Evolutionary conservation across 2,888 invertebrate species (phyloP), one percentile per base, ranked within the genome.

Genomic region (Lasioglossum morio): DNA sequence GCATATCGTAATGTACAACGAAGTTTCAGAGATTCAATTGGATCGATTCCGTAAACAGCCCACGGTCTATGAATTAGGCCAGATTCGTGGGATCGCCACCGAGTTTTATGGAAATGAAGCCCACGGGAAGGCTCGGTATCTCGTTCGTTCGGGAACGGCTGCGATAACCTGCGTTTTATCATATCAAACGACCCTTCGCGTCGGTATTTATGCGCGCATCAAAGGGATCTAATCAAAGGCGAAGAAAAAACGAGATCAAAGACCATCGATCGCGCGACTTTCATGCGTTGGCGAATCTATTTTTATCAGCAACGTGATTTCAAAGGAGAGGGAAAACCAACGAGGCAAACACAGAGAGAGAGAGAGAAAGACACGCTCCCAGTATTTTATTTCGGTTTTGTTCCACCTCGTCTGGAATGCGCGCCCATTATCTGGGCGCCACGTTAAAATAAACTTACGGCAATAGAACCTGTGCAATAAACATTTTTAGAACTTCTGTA

Each of bases 211-310:
- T 46, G 63, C 79, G 76, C 37, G n/a, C 76, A 76, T 79, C 75
- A 85, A 83, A 85, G 76, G 83, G 72, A 76, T 83, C 83, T 85
- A 85, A 85, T 85, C 79, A 83, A 40, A 83, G 83, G 66, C 83
- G 79, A 79, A 66, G 83, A 76, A 79, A 79, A 60, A 76, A n/a
- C 60, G 74, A 74, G 85, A 85, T 85, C 85, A 85, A 84, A 85
- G 85, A 77, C 53, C 79, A 27, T n/a, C 76, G 60, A 79, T 85
- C 78, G 72, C 57, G 72, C 43, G 12, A 30, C 74, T n/a, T 23
- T 27, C 73, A 27, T 30, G 81, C 40, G 60, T 75, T 30, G 60
- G 75, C 57, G 78, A n/a, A 75, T 75, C 74, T 34, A 83, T 85
- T 83, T 79, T 79, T 72, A 72, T 37, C 72, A 4, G 53, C 7